Conservation (phyloP, 2,888 invertebrate genomes). For the Nymphalis urticae region DNA sequence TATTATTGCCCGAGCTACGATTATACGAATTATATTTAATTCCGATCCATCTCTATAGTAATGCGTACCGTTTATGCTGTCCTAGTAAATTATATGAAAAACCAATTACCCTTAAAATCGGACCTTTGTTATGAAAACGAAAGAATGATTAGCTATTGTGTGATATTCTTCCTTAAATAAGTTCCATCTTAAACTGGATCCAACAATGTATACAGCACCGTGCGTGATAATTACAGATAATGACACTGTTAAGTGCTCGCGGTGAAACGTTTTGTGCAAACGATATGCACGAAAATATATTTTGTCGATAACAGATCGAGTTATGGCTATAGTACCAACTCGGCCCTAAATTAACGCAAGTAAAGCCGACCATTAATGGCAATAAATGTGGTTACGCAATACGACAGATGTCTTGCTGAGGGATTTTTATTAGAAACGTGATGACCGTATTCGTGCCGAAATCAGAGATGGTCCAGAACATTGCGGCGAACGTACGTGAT, state of each 20-base stretch:
- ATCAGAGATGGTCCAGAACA: slow-evolving; percentile 59
- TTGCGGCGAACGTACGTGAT: slow-evolving; percentile 70
- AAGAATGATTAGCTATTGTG: slow-evolving; percentile 11
- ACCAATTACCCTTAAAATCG: slow-evolving; percentile 14
- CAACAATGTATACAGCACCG: slow-evolving; percentile 27
- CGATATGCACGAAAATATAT: slow-evolving; percentile 41
- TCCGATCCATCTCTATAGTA: slow-evolving; percentile 76
- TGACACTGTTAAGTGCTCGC: slow-evolving; percentile 35
- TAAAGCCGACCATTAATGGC: slow-evolving; percentile 69
- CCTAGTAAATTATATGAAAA: slow-evolving; percentile 32
- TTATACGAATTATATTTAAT: slow-evolving; percentile 81
- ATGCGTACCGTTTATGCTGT: slow-evolving; percentile 48
- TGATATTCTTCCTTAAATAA: slow-evolving; percentile 14
- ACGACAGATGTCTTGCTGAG: slow-evolving; percentile 66
- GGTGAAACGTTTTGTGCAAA: slow-evolving; percentile 35
- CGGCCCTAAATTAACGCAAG: slow-evolving; percentile 64
- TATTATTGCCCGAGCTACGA: slow-evolving; percentile 66
- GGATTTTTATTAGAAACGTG: slow-evolving; percentile 79
- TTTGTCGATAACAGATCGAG: slow-evolving; percentile 39
- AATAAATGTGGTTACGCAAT: slow-evolving; percentile 77
- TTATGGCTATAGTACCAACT: slow-evolving; percentile 42
- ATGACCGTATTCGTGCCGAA: slow-evolving; percentile 63
- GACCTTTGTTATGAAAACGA: slow-evolving; percentile 13
- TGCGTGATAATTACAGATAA: slow-evolving; percentile 41
- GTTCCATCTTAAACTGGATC: slow-evolving; percentile 12